Evolutionary conservation across 2,888 invertebrate species (phyloP).

Genomic region (Leptothorax acervorum): DNA sequence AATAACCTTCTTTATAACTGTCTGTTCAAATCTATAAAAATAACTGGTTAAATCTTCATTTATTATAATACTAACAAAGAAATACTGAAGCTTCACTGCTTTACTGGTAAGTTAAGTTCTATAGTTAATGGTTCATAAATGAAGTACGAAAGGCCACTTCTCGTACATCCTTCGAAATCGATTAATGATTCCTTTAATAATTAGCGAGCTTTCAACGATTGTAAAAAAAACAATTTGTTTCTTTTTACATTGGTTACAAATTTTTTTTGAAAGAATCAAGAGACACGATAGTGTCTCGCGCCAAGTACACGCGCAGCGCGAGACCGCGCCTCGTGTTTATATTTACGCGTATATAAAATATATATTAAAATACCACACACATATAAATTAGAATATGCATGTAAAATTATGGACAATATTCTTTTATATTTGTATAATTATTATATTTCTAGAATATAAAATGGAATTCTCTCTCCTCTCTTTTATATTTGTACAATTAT

Average conservation of each 20-base stretch:
- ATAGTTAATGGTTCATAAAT: conserved; percentile 69
- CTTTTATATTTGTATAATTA: no score
- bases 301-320: no score
- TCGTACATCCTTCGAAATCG: conserved; percentile 69
- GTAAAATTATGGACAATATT: no score
- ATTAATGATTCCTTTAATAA: conserved; percentile 68
- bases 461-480: no score
- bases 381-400: no score
- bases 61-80: not conserved
- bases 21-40: not conserved
- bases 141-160: conserved; percentile 65
- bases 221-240: not conserved
- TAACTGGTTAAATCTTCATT: not conserved
- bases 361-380: no score
- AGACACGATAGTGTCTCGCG: no score
- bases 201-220: not conserved
- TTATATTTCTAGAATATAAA: no score
- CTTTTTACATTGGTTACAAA: not conserved
- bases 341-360: no score
- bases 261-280: no score
- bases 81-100: not conserved
- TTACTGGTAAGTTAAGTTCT: conserved; percentile 41
- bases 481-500: no score
- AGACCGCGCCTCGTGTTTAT: no score
- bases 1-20: not conserved